Percentiles rank a stretch among this genome's conserved stretches.
Conservation (phyloP, 2,888 invertebrate genomes). For the Megamerina dolium region DNA sequence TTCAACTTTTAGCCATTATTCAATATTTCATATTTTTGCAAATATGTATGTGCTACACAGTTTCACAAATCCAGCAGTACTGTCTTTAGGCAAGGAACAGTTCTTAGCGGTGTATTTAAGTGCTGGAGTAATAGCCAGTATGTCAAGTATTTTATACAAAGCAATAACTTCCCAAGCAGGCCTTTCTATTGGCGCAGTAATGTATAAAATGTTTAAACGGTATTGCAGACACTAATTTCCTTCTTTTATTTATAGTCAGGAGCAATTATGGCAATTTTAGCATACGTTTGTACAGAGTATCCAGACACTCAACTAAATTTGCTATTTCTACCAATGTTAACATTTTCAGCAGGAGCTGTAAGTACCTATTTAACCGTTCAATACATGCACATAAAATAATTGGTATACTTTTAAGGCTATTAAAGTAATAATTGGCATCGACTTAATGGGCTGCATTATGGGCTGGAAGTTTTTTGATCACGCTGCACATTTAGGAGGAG, state of each 20-base stretch:
- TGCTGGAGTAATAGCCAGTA: slow-evolving; percentile 81
- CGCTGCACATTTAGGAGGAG: slow-evolving; percentile 97
- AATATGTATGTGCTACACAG: slow-evolving; percentile 97
- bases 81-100: slow-evolving; percentile 81
- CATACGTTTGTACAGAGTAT: slow-evolving; percentile 78
- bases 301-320: slow-evolving; percentile 86
- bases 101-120: slow-evolving; percentile 85
- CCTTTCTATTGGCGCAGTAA: slow-evolving; percentile 88
- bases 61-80: slow-evolving; percentile 60
- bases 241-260: slow-evolving; percentile 68
- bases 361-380: slow-evolving; percentile 34
- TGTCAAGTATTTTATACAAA: slow-evolving; percentile 78
- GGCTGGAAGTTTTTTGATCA: slow-evolving; percentile 95
- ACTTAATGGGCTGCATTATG: slow-evolving; percentile 73
- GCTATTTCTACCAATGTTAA: slow-evolving; percentile 81
- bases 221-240: not conserved
- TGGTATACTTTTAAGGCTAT: slow-evolving; percentile 60
- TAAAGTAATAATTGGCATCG: slow-evolving; percentile 78
- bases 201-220: slow-evolving; percentile 37
- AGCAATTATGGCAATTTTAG: slow-evolving; percentile 85
- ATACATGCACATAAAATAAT: not conserved
- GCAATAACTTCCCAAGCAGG: slow-evolving; percentile 62
- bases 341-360: slow-evolving; percentile 81
- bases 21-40: slow-evolving; percentile 75
- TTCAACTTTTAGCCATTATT: slow-evolving; percentile 92